Base-by-base conservation (phyloP, 2,888 invertebrate species). In the Latrodectus hesperus region DNA sequence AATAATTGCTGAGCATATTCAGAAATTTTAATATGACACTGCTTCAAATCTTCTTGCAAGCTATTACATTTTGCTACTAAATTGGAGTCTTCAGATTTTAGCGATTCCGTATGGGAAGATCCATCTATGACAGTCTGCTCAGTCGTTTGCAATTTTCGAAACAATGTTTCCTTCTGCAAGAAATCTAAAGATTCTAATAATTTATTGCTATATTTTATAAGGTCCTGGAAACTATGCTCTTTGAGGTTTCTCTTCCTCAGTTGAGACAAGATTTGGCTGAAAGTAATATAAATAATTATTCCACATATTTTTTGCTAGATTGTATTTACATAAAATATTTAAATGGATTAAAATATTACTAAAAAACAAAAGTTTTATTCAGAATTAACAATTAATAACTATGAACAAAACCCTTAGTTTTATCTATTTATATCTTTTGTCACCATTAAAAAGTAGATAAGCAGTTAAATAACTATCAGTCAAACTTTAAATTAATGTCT, bases 181-280 rank as follows among this genome's bases (percentile, higher is more conserved):
- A 72, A 87, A 68, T 87, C 86, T 38, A 87, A 70, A 9, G 81
- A 81, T 73, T 87, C 86, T n/a, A 82, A 52, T n/a, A 87, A 71
- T 49, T 81, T 80, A 17, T 81, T 87, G 16, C 81, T 81, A 55
- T 87, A 72, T 53, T 65, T 65, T 53, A 87, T 87, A 9, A 81
- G 38, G 60, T 82, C 86, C n/a, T 64, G 64, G 49, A 87, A 87
- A 49, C 86, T 81, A 11, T 77, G 72, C 65, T 87, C 86, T 68
- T 51, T 76, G 9, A 64, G 14, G 49, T 87, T 87, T 26, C 86
- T 81, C 12, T 72, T 68, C 49, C 77, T 76, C 5, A 87, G 52
- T 22, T 67, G 81, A 8, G 76, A 51, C 16, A 87, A 53, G 26
- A 82, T 72, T 26, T 9, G 9, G 52, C 86, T 87, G 65, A 65